These are phyloP conservation scores for Balaenoptera acutorostrata DNA, from an alignment of 2,113 vertebrate species.

Conservation along the genomic window DNA sequence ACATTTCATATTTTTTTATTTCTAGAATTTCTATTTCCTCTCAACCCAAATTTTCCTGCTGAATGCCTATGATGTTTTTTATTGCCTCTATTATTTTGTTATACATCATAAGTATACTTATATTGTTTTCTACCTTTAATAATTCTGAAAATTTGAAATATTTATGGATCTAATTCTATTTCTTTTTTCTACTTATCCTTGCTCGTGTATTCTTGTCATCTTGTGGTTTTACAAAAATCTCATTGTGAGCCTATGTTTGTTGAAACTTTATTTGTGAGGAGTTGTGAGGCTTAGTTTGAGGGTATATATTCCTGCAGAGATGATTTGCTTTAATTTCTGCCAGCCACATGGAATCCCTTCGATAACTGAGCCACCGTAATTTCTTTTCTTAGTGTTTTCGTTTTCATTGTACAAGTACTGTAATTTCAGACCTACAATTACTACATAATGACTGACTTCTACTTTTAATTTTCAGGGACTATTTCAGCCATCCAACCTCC, in stretches of 20 bases:
- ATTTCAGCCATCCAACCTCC: neutral
- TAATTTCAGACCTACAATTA: neutral
- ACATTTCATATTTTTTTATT: neutral
- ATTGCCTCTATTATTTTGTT: neutral
- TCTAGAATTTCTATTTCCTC: neutral
- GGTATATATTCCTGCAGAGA: neutral
- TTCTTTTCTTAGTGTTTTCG: neutral
- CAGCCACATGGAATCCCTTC: neutral
- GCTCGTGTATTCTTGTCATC: neutral
- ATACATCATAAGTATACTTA: neutral
- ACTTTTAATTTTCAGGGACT: neutral
- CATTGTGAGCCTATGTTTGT: neutral
- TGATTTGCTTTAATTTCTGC: neutral
- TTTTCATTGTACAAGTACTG: neutral
- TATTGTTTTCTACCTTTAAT: neutral
- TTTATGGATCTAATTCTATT: neutral
- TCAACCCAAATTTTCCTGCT: neutral
- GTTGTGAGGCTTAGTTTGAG: neutral
- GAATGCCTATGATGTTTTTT: neutral
- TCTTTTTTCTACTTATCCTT: neutral
- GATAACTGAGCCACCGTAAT: neutral
- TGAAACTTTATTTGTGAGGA: neutral
- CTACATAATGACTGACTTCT: neutral
- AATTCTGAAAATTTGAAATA: neutral
- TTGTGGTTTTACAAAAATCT: neutral